Conservation (phyloP, 37 sponge, comb jelly and placozoan species). For the Cliona cf. orientalis region DNA sequence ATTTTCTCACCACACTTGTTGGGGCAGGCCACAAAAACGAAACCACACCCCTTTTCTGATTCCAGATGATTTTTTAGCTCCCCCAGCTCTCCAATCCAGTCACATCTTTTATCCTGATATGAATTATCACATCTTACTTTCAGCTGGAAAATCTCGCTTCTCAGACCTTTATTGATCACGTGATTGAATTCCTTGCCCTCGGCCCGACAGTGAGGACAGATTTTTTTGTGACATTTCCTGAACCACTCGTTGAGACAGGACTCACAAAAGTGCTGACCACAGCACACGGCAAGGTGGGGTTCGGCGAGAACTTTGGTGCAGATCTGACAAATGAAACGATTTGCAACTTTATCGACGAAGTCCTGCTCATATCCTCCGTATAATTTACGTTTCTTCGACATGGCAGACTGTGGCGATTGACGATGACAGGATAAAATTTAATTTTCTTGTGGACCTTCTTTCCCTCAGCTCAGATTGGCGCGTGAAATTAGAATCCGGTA, state of each 20-base stretch:
- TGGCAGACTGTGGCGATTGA: no score
- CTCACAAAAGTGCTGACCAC: conserved; percentile 31
- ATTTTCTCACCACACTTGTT: conserved; percentile 4
- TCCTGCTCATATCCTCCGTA: conserved; percentile 8
- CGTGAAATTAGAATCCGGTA: no score
- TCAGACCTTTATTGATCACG: not conserved
- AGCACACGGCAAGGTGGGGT: conserved; percentile 1
- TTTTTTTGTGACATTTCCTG: not conserved
- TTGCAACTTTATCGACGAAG: not conserved
- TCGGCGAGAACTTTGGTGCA: conserved; percentile 5
- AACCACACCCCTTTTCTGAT: conserved; percentile 10
- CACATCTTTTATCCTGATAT: not conserved
- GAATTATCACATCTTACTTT: not conserved
- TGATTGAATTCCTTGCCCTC: not conserved
- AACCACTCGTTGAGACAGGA: conserved; percentile 12
- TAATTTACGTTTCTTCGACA: no score
- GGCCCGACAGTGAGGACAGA: conserved; percentile 22
- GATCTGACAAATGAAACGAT: not conserved
- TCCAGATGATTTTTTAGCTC: not conserved
- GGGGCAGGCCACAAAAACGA: not conserved
- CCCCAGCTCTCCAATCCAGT: conserved; percentile 17
- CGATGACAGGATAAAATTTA: no score
- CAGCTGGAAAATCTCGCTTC: not conserved
- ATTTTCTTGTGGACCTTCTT: no score
- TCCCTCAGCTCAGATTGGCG: no score